Evolutionary conservation across 2,888 invertebrate genomes (phyloP).

Genomic region (Agrochola lychnidis): DNA sequence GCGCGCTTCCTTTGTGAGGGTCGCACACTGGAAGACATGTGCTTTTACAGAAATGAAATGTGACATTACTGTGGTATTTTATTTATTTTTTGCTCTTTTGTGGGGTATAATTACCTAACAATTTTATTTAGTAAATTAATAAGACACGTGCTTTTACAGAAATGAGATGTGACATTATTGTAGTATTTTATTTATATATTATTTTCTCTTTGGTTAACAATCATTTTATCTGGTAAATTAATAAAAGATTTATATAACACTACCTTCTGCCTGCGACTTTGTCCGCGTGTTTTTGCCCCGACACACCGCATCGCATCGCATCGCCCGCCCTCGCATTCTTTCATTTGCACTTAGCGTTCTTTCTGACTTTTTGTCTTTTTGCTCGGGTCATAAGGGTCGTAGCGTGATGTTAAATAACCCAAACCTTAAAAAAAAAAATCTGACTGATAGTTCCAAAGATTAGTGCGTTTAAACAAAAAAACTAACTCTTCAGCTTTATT

Average conservation of each 20-base stretch:
- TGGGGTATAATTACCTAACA: not conserved
- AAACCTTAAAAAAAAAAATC: too few relatives aligned
- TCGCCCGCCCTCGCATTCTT: not conserved
- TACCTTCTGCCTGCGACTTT: not conserved
- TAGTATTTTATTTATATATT: not conserved
- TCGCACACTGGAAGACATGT: constrained; percentile 44
- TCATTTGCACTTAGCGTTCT: too few relatives aligned
- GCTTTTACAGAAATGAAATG: constrained; percentile 49
- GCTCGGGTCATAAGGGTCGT: not conserved
- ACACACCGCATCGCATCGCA: not conserved
- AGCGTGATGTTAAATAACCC: not conserved
- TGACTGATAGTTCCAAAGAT: too few relatives aligned
- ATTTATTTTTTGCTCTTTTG: constrained; percentile 5
- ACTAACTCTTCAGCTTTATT: not conserved
- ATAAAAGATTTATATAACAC: not conserved
- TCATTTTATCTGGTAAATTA: not conserved
- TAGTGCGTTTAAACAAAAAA: not conserved
- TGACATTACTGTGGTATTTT: constrained; percentile 39
- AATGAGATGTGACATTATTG: constrained; percentile 43
- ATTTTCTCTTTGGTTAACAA: not conserved
- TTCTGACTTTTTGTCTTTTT: not conserved
- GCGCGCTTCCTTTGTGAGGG: constrained; percentile 58
- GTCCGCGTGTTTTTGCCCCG: not conserved
- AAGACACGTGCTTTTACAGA: constrained; percentile 55
- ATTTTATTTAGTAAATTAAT: not conserved